Base-by-base conservation (phyloP, 2,113 vertebrate species). In the Salminus brasiliensis region DNA sequence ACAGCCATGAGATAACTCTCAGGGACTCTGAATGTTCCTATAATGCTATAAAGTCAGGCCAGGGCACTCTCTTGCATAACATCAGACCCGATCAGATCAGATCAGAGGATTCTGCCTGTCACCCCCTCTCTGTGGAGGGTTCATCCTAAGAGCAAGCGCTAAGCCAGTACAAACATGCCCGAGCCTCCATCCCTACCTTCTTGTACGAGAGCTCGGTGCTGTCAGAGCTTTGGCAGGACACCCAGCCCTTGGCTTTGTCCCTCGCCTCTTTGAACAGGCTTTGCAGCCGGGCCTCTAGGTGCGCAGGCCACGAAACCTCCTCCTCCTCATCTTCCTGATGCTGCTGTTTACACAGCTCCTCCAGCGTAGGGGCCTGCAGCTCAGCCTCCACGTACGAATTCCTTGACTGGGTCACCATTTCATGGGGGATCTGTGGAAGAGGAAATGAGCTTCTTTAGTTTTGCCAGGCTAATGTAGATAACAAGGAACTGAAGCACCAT, bases 201-300 rank as follows among this genome's bases (percentile, higher is more conserved):
- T 96, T 99, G 87, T 95, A 98, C 76, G 89, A 92, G 0, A 99
- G 95, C 39, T 99, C 98, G 23, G 96, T 94, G 84, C 94, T 97
- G 73, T 98, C 95, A 0, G 86, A 68, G 87, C 95, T 97, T 83
- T 93, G 92, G 85, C 95, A 96, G 0, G 94, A 91, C 82, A 98
- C 91, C 97, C 97, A 99, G 85, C 94, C 95, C 87, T 96, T 98
- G 87, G 97, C 97, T 88, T 96, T 98, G 74, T 99, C 98, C 59
- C 93, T 94, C 59, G 94, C 94, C 87, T 99, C 97, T 89, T 95
- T 98, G 69, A 96, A 95, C 9, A 98, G 93, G 84, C 91, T 93
- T 76, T 97, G 96, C 73, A 96, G 88, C 0, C 95, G 92, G 39
- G 88, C 92, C 78, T 98, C 96, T 87, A 97, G 84, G 86, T 96